Percentiles rank a stretch among this genome's conserved stretches.
These are phyloP conservation scores for Herminia tarsipennalis DNA, from an alignment of 2,888 invertebrate genomes.

Conservation along the genomic window DNA sequence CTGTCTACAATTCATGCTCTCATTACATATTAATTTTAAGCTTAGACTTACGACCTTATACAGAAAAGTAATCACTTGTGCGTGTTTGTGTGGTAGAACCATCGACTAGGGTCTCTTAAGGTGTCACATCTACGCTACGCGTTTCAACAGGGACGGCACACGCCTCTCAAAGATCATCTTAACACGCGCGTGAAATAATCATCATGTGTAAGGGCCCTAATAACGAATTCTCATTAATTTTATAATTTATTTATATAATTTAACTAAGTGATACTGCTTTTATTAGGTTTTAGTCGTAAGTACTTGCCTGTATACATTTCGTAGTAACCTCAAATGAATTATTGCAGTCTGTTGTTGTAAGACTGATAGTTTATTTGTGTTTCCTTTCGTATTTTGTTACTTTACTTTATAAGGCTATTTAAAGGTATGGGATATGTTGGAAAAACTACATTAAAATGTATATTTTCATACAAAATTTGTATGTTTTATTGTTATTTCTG, in stretches of 20 bases:
- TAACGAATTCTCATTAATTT: constrained; percentile 18
- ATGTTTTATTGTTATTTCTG: constrained; percentile 6
- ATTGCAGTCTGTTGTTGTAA: constrained; percentile 14
- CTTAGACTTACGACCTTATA: too few relatives aligned
- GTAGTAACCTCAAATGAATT: constrained; percentile 10
- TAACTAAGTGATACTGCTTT: constrained; percentile 6
- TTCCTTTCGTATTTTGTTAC: constrained; percentile 24
- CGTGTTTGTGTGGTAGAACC: too few relatives aligned
- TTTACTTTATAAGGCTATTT: constrained; percentile 36
- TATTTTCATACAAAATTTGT: constrained; percentile 41
- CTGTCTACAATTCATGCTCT: too few relatives aligned
- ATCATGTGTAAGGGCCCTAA: too few relatives aligned
- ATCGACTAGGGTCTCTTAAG: too few relatives aligned
- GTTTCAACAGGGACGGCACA: too few relatives aligned
- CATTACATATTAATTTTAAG: too few relatives aligned
- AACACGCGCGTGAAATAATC: too few relatives aligned
- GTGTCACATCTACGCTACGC: too few relatives aligned
- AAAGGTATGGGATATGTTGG: constrained; percentile 47
- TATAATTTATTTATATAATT: constrained; percentile 8
- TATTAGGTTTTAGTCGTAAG: constrained; percentile 4
- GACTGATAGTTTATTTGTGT: constrained; percentile 11
- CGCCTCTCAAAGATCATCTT: too few relatives aligned
- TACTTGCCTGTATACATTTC: constrained; percentile 29
- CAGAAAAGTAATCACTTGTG: too few relatives aligned
- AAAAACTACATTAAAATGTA: constrained; percentile 48